phyloP scores from a whole-genome alignment of 2,888 invertebrate genomes.

The Theretra japonica region DNA sequence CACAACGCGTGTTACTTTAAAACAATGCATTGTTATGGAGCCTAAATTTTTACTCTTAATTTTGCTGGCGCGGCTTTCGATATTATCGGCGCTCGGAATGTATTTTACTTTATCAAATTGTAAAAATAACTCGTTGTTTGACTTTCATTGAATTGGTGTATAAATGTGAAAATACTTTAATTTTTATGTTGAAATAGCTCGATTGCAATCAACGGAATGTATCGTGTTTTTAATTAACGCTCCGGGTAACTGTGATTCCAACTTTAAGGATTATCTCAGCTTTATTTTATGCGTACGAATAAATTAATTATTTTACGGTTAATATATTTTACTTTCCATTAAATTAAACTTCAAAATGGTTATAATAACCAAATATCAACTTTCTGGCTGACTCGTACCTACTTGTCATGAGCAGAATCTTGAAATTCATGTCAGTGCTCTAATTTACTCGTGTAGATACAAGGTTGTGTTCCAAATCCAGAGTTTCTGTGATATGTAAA shows the following conservation, averaged over 20 bases:
- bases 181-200: neutral
- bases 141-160: neutral
- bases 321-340: neutral
- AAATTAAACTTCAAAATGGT: neutral
- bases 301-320: neutral
- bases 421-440: too few species aligned
- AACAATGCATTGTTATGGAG: conserved; percentile 22
- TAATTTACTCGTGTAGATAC: neutral
- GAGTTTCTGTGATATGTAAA: neutral
- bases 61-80: neutral
- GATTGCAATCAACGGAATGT: neutral
- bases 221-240: conserved; percentile 11
- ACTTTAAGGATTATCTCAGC: conserved; percentile 7
- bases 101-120: conserved; percentile 18
- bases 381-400: too few species aligned
- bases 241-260: neutral
- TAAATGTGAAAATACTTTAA: neutral
- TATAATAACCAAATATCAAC: neutral
- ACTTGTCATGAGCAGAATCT: too few species aligned
- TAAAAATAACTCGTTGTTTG: conserved; percentile 5
- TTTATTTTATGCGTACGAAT: neutral
- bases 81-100: neutral
- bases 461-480: neutral
- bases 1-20: neutral
- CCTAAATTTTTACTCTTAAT: conserved; percentile 6